Percentiles rank a stretch among this genome's conserved stretches.
Evolutionary conservation across 2,888 invertebrate genomes (phyloP).

Genomic region (Cryptocheilus praepositus): DNA sequence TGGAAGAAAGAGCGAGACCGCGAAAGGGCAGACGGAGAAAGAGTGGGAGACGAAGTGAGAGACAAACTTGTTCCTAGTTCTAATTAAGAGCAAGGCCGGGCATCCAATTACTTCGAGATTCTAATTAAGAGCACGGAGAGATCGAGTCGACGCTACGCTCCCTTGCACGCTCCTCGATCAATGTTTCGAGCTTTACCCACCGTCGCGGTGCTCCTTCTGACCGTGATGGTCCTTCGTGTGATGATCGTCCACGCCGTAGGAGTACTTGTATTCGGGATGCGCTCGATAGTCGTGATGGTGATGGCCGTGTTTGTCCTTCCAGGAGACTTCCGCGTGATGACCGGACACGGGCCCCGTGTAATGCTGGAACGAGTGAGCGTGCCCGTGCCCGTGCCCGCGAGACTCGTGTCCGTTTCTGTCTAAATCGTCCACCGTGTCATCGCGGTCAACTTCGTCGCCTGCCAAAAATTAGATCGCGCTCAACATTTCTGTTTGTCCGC

Average conservation of each 20-base stretch:
- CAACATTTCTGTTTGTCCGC: too few relatives aligned
- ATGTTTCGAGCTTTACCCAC: constrained; percentile 34
- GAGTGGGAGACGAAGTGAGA: constrained; percentile 18
- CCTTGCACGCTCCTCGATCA: constrained; percentile 14
- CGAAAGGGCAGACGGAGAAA: too few relatives aligned
- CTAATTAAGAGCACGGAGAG: constrained; percentile 48
- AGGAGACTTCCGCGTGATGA: constrained; percentile 53
- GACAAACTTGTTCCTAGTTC: constrained; percentile 34
- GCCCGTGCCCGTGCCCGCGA: constrained; percentile 27
- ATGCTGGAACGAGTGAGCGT: constrained; percentile 51
- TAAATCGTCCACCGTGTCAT: constrained; percentile 5
- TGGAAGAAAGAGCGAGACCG: neutral
- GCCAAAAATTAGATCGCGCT: too few relatives aligned
- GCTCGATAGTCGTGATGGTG: constrained; percentile 59
- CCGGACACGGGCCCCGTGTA: constrained; percentile 47
- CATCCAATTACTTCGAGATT: constrained; percentile 56
- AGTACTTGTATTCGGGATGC: constrained; percentile 59
- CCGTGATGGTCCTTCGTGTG: constrained; percentile 60
- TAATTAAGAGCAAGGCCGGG: constrained; percentile 52
- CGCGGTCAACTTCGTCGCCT: constrained; percentile 13
- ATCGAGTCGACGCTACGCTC: constrained; percentile 33
- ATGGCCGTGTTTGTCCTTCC: constrained; percentile 61
- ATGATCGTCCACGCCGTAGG: constrained; percentile 59
- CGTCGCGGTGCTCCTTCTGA: constrained; percentile 62
- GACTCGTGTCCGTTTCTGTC: constrained; percentile 17